Evolutionary conservation across 2,888 invertebrate species (phyloP), one percentile per base, ranked within the genome.

Genomic region (Cryptus viduatorius): DNA sequence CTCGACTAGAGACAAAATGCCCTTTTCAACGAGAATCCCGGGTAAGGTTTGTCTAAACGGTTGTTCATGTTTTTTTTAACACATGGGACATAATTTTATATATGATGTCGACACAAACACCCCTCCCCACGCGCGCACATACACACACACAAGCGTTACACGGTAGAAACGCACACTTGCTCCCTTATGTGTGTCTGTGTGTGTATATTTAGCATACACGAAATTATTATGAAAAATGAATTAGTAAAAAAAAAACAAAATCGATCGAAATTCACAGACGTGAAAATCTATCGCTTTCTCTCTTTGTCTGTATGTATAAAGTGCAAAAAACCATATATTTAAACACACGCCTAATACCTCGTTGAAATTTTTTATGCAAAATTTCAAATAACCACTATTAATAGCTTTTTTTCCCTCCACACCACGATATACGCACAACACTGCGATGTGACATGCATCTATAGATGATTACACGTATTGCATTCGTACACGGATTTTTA

Each of bases 401-500:
- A 46, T 68, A 64, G 56, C 42, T 68, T 56, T 68, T 53, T 16
- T 12, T 53, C 50, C 59, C 24, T n/a, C 48, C 67, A 59, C 48
- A 73, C 68, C 75, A 69, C 68, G 53, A 61, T 64, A 73, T 50
- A 64, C 59, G 78, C 82, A 78, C 82, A 83, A 75, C 64, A 75
- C 69, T 79, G 78, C 79, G 59, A 79, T 77, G 75, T 83, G 65
- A 83, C 72, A 79, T 78, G 84, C 84, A 84, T 80, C 80, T 68
- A 80, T 84, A 73, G 73, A 44, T 72, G 53, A 68, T 50, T 68
- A 77, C 77, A 84, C 80, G 73, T 64, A 73, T 80, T 73, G 72
- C 46, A 81, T 78, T 80, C 46, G 56, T 72, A 83, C 65, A 84
- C 76, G 46, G 68, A 46, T 56, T 29, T 42, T 42, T 86, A 56